A percentile compares a stretch with the other conserved stretches of the same genome.
These are phyloP conservation scores for Colinus virginianus DNA, from an alignment of 2,113 vertebrate species.

Conservation along the genomic window DNA sequence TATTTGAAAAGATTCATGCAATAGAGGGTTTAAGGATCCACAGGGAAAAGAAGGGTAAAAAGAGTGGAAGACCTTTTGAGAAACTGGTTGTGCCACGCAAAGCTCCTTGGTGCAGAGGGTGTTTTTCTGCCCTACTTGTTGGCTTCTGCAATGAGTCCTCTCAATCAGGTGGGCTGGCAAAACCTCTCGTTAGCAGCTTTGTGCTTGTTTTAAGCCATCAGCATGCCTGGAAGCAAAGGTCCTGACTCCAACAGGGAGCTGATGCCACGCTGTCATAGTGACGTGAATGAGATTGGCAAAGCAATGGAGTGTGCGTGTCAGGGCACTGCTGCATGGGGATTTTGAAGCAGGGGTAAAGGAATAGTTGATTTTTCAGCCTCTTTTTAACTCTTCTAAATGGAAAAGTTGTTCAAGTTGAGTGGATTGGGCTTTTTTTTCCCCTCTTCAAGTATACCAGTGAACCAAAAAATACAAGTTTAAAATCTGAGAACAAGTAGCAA, in stretches of 20 bases:
- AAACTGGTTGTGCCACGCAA: fast-evolving
- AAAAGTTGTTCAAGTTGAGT: not conserved
- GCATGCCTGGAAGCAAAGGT: not conserved
- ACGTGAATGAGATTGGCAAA: not conserved
- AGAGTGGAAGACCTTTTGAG: not conserved
- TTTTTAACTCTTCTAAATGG: not conserved
- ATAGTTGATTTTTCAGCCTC: not conserved
- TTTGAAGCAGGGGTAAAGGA: not conserved
- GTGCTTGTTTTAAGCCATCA: not conserved
- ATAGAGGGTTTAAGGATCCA: not conserved
- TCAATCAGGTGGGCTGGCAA: not conserved
- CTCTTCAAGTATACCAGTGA: not conserved
- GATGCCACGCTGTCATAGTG: not conserved
- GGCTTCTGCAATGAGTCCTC: not conserved
- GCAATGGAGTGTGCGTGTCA: not conserved
- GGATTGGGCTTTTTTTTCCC: not conserved
- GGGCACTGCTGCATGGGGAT: not conserved
- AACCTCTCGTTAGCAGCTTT: not conserved
- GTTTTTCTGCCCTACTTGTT: fast-evolving
- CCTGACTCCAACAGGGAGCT: not conserved
- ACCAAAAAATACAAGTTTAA: not conserved
- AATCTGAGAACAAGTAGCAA: not conserved
- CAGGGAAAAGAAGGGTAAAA: not conserved
- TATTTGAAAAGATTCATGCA: not conserved
- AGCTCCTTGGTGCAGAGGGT: not conserved